phyloP scores from a whole-genome alignment of 2,113 vertebrate species.

The Psittacara wagleri region DNA sequence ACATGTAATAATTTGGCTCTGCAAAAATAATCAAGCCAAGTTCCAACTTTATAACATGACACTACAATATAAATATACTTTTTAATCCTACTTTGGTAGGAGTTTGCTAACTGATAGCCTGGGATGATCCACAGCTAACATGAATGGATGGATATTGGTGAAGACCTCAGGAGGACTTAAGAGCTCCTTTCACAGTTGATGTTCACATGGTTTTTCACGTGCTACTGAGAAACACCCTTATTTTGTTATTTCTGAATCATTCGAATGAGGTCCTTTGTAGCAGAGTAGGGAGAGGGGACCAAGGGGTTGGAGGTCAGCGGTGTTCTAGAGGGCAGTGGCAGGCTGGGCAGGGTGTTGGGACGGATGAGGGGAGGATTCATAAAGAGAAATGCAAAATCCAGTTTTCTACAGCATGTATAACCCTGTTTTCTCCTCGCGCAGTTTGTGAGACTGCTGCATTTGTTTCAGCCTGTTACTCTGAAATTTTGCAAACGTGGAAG shows the following conservation, averaged over 20 bases:
- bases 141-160: not conserved
- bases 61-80: not conserved
- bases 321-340: accelerated
- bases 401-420: not conserved
- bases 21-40: not conserved
- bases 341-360: not conserved
- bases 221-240: not conserved
- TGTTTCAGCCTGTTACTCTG: not conserved
- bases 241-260: not conserved
- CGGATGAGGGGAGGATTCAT: not conserved
- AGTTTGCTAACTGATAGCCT: not conserved
- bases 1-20: not conserved
- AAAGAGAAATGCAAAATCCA: not conserved
- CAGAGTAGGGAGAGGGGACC: accelerated
- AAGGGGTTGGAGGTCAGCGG: accelerated
- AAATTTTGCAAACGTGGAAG: not conserved
- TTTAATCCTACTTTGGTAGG: not conserved
- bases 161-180: not conserved
- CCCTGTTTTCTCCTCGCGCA: not conserved
- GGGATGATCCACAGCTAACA: not conserved
- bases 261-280: not conserved
- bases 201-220: not conserved
- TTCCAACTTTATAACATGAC: not conserved
- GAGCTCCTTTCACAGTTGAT: not conserved
- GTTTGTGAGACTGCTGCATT: not conserved